Evolutionary conservation across 1,140 invertebrate species (phyloP), one percentile per base, ranked within the genome.

Genomic region (Brachionus calyciflorus): DNA sequence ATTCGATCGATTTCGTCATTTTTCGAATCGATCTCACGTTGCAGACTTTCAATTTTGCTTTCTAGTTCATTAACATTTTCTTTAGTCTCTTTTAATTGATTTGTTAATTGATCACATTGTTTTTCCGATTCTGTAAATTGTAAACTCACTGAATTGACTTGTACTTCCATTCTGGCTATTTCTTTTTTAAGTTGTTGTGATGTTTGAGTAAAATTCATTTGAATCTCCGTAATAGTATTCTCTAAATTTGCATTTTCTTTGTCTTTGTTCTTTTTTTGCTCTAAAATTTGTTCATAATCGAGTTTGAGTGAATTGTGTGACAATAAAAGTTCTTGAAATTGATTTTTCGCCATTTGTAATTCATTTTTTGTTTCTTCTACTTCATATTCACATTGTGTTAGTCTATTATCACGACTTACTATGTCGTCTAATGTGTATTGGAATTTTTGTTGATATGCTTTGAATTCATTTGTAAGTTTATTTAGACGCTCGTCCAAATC

Each of bases 401-500:
- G 80, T 33, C 79, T 80, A 21, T 82, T 81, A 24, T 84, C 80
- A 60, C 79, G 79, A 26, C 82, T 79, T 33, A 77, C 78, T 26
- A 83, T 79, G n/a, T 81, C 80, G 24, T 79, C 79, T 57, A 81
- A 78, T 7, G 82, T 78, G 26, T 80, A 69, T 14, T 80, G 79
- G 33, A 85, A 78, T 14, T 84, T 83, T 46, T 82, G 80, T 68
- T 85, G 83, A 2, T 80, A 80, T 1, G 77, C 76, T 44, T 79
- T 81, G 37, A 84, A 77, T 73, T 85, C 84, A 46, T 80, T 78
- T 9, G 82, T 83, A n/a, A 85, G 78, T 78, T 83, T 81, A 28
- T 83, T 81, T 17, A 85, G 82, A 17, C 84, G 80, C 33, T 82
- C 81, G 60, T 85, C 83, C 76, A 82, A 82, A 28, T 82, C 69